phyloP scores from a whole-genome alignment of 2,797 vertebrate species.

The Pseudochromis fuscus region DNA sequence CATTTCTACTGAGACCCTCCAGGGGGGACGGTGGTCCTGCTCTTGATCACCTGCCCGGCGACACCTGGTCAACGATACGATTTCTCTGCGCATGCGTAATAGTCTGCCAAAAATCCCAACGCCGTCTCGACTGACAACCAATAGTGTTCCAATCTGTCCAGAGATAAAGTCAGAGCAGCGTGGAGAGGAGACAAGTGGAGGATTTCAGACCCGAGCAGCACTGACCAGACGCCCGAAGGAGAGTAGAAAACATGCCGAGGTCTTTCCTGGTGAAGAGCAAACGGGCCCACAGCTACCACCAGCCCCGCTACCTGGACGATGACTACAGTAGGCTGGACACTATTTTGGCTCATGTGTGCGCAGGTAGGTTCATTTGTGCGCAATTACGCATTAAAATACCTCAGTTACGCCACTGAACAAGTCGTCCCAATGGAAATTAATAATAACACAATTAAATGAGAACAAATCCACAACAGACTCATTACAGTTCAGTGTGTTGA shows the following conservation, averaged over 20 bases:
- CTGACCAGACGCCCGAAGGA: slow-evolving; percentile 19
- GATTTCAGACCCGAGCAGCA: slow-evolving; percentile 43
- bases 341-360: slow-evolving; percentile 86
- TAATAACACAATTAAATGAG: background rate
- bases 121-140: slow-evolving; percentile 74
- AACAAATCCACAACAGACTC: background rate
- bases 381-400: slow-evolving; percentile 46
- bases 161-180: slow-evolving; percentile 82
- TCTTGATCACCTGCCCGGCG: slow-evolving; percentile 66
- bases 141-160: slow-evolving; percentile 79
- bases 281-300: slow-evolving; percentile 98
- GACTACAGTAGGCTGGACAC: slow-evolving; percentile 85
- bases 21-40: slow-evolving; percentile 12
- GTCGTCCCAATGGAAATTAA: background rate
- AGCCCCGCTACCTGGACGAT: slow-evolving; percentile 89
- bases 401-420: background rate
- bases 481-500: background rate
- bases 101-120: slow-evolving; percentile 74
- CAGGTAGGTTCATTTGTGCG: slow-evolving; percentile 87
- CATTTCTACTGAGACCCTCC: slow-evolving; percentile 23
- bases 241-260: slow-evolving; percentile 88
- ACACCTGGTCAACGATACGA: slow-evolving; percentile 89
- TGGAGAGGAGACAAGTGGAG: slow-evolving; percentile 46
- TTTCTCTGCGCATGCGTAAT: slow-evolving; percentile 85
- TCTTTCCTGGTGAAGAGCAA: slow-evolving; percentile 99